Conservation (phyloP, 30 jellyfish, hydroid and myxozoan species). For the Chironex yamaguchii region DNA sequence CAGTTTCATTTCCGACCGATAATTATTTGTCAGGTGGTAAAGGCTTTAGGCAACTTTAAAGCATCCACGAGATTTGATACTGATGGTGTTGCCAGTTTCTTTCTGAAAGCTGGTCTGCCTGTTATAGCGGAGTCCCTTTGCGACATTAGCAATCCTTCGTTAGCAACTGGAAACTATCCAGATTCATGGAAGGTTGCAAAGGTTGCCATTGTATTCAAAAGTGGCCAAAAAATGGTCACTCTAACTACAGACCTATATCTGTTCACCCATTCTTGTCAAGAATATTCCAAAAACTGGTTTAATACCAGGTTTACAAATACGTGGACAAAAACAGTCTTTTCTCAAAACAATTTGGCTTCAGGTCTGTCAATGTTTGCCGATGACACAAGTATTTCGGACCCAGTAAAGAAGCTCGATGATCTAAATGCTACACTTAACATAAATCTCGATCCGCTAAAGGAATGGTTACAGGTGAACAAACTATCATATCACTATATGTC, state of each 20-base stretch:
- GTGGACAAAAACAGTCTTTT: background rate
- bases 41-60: no score
- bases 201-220: conserved; percentile 16
- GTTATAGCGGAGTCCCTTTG: background rate
- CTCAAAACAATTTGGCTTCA: background rate
- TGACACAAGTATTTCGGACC: no score
- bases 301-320: conserved; percentile 10
- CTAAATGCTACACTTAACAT: no score
- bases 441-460: no score
- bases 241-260: conserved; percentile 26
- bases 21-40: no score
- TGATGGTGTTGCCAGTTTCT: conserved; percentile 2
- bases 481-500: no score
- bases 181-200: background rate
- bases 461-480: no score
- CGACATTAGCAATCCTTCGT: background rate
- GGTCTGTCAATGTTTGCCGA: no score
- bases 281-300: conserved; percentile 2
- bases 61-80: conserved; percentile 18
- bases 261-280: conserved; percentile 41
- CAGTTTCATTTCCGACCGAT: no score
- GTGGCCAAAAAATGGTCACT: conserved; percentile 3
- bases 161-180: conserved; percentile 4
- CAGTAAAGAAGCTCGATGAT: no score
- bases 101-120: no score